phyloP scores from a whole-genome alignment of 2,797 vertebrate species.

The Dicrostonyx torquatus region DNA sequence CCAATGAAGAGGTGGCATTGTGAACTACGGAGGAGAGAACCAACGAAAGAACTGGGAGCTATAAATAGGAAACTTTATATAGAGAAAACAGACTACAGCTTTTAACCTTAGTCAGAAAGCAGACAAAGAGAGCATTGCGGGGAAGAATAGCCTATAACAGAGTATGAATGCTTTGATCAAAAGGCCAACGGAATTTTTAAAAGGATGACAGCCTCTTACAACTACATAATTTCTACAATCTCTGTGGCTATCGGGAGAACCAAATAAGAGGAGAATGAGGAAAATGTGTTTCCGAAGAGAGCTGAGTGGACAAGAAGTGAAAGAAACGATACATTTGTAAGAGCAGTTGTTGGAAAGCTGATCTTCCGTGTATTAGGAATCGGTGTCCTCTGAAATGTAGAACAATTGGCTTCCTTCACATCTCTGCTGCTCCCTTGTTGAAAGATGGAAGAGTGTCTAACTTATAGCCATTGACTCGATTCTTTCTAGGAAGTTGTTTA shows the following conservation, averaged over 20 bases:
- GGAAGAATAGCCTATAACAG: not conserved
- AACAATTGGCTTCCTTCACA: slow-evolving; percentile 34
- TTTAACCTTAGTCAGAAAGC: slow-evolving; percentile 59
- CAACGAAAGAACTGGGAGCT: slow-evolving; percentile 46
- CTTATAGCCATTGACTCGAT: not conserved
- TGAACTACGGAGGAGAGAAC: slow-evolving; percentile 47
- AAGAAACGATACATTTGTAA: not conserved
- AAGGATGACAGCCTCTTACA: not conserved
- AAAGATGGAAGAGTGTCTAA: slow-evolving; percentile 13
- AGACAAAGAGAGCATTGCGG: slow-evolving; percentile 41
- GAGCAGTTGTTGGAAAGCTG: not conserved
- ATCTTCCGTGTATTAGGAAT: slow-evolving; percentile 7
- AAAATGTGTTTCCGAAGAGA: slow-evolving; percentile 29
- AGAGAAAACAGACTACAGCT: slow-evolving; percentile 55
- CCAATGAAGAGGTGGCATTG: slow-evolving; percentile 61
- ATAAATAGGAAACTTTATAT: slow-evolving; percentile 70
- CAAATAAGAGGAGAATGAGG: not conserved
- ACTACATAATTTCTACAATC: not conserved
- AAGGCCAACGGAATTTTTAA: slow-evolving; percentile 12
- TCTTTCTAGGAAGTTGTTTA: slow-evolving; percentile 52
- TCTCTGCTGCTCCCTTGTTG: not conserved
- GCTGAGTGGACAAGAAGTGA: not conserved
- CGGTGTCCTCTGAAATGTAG: not conserved
- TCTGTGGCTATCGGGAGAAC: not conserved
- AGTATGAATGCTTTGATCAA: slow-evolving; percentile 39